Conservation (phyloP, 1,140 invertebrate genomes). For the Drosophila simulans region DNA sequence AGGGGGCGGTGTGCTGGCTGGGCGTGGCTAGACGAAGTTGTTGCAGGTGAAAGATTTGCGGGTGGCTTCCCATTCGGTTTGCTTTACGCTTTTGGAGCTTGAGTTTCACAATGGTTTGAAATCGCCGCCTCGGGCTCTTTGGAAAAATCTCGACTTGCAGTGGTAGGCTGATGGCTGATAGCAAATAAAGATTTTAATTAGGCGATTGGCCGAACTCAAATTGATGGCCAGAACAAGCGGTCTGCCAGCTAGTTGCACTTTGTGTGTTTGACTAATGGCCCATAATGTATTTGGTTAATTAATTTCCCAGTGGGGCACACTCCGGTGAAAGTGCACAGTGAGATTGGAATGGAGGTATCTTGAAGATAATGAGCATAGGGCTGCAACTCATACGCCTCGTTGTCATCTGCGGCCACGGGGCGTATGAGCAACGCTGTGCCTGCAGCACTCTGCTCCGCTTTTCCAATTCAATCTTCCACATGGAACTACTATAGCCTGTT, state of each 20-base stretch:
- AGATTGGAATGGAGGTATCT: neutral
- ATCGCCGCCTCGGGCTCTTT: slow-evolving; percentile 43
- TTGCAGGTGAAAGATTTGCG: slow-evolving; percentile 73
- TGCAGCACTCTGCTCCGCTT: neutral
- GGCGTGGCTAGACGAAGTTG: slow-evolving; percentile 34
- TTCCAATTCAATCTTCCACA: slow-evolving; percentile 20
- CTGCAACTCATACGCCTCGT: neutral
- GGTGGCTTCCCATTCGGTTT: slow-evolving; percentile 47
- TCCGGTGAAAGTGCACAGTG: slow-evolving; percentile 34
- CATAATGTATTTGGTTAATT: slow-evolving; percentile 23
- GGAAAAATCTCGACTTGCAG: slow-evolving; percentile 27
- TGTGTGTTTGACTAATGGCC: slow-evolving; percentile 24
- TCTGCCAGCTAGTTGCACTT: slow-evolving; percentile 45
- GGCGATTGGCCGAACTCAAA: slow-evolving; percentile 64
- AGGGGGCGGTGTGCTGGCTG: slow-evolving; percentile 1
- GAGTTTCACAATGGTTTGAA: slow-evolving; percentile 67
- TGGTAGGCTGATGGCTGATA: neutral
- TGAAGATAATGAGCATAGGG: neutral
- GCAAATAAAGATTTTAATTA: slow-evolving; percentile 80
- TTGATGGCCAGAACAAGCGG: slow-evolving; percentile 47
- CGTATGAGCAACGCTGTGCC: slow-evolving; percentile 22
- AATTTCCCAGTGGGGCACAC: slow-evolving; percentile 8
- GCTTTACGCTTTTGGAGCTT: slow-evolving; percentile 22
- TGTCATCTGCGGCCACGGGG: slow-evolving; percentile 16
- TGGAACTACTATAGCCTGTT: neutral